Evolutionary conservation across 2,113 vertebrate genomes (phyloP), one percentile per base, ranked within the genome.

Genomic region (Misgurnus anguillicaudatus): DNA sequence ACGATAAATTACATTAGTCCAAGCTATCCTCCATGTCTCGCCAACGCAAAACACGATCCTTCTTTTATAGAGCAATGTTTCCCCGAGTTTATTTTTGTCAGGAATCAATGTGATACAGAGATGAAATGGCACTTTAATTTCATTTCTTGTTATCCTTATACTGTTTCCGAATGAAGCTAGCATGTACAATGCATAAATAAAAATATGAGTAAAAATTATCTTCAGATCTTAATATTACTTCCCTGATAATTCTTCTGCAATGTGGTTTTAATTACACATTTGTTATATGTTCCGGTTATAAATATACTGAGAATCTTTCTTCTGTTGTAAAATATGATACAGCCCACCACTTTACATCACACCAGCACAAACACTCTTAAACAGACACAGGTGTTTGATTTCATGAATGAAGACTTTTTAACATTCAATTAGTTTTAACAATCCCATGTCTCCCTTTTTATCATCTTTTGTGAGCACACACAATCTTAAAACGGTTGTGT

Each of bases 81-180:
- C 83, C 81, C 79, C 80, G 83, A 78, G 85, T 87, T 88, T 87
- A 85, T 89, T 91, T 85, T 85, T 69, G 87, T 88, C 81, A 82
- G 62, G 84, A 90, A 92, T 93, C 91, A 79, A 91, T 92, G 87
- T 39, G 64, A 73, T 79, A 78, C 83, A 83, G 83, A 84, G 70
- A 78, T 41, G 9, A 67, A 78, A 45, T n/a, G 51, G 71, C 85
- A 85, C 78, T 41, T 75, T 84, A 89, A 86, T 90, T 88, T 17
- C 81, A 83, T 80, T 86, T 80, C 70, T 80, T 60, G 65, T 66
- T 67, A 66, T 69, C 31, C 60, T 61, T 48, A 17, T 77, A 41
- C 17, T 41, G 61, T 39, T n/a, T 75, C 14, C 7, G 42, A 60
- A 67, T 57, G 53, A 7, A 39, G 62, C 42, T 42, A 42, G 38